These are phyloP conservation scores for Halcyon chelicuti DNA, from an alignment of 2,797 vertebrate species.

Conservation along the genomic window DNA sequence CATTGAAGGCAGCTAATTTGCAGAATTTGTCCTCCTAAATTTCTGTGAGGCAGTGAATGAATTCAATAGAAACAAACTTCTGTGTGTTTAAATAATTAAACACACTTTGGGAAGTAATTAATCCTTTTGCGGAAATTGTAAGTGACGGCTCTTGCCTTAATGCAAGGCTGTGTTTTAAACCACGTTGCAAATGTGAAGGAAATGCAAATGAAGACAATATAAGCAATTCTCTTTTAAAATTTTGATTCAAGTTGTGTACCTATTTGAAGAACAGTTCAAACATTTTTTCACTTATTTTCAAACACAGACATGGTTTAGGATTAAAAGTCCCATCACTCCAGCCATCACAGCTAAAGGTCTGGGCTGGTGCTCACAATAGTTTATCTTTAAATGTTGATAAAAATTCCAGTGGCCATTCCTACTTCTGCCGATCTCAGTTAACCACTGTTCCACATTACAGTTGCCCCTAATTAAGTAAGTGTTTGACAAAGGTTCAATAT, in stretches of 20 bases:
- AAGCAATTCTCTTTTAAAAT: background rate
- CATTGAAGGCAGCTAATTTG: background rate
- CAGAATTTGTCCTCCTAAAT: background rate
- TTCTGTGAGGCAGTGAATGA: background rate
- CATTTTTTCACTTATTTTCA: background rate
- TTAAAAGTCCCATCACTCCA: background rate
- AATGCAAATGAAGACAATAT: conserved; percentile 3
- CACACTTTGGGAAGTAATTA: conserved; percentile 7
- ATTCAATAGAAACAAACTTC: conserved; percentile 2
- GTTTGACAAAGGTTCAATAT: background rate
- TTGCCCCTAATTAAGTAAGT: background rate
- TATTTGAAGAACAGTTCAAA: background rate
- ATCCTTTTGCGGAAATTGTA: background rate
- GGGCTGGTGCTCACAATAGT: background rate
- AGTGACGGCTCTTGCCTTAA: background rate
- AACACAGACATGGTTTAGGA: background rate
- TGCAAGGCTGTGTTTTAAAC: background rate
- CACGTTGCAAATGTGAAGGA: background rate
- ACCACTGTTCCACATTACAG: background rate
- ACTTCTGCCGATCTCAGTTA: background rate
- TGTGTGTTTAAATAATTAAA: conserved; percentile 18
- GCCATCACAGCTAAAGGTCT: background rate
- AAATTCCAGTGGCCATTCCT: background rate
- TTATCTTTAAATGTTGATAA: conserved; percentile 11
- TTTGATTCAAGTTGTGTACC: background rate